A percentile compares a stretch with the other conserved stretches of the same genome.
Conservation (phyloP, 2,797 vertebrate genomes). For the Uromys caudimaculatus region DNA sequence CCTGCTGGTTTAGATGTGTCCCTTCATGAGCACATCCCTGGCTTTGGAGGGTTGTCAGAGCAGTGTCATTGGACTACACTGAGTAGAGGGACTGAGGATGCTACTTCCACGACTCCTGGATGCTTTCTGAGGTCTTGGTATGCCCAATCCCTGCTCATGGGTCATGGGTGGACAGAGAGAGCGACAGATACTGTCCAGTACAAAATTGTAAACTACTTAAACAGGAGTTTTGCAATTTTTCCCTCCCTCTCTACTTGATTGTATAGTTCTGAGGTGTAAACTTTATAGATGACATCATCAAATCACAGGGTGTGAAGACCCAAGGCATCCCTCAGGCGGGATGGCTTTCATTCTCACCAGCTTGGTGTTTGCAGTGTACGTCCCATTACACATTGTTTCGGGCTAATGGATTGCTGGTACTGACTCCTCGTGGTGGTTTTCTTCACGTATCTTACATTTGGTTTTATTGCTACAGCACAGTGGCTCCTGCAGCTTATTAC, state of each 20-base stretch:
- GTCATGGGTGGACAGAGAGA: neutral
- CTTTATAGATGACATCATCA: neutral
- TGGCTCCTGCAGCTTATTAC: neutral
- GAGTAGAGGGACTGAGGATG: neutral
- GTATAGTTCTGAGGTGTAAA: neutral
- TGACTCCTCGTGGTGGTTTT: neutral
- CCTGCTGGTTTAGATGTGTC: neutral
- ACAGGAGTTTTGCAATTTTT: neutral
- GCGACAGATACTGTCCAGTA: neutral
- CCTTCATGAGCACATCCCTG: neutral
- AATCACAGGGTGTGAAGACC: neutral
- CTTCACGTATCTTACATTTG: too few species aligned
- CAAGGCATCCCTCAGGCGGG: neutral
- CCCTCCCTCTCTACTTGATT: neutral
- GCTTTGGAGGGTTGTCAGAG: neutral
- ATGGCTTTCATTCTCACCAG: neutral
- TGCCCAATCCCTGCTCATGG: too few species aligned
- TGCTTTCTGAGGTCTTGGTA: neutral
- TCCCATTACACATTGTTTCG: neutral
- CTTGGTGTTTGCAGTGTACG: neutral
- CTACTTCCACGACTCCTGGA: neutral
- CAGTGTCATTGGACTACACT: neutral
- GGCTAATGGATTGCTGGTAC: neutral
- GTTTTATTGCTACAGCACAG: neutral
- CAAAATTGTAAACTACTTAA: neutral